Base-by-base conservation (phyloP, 2,888 invertebrate species). In the Chrysomela aeneicollis region DNA sequence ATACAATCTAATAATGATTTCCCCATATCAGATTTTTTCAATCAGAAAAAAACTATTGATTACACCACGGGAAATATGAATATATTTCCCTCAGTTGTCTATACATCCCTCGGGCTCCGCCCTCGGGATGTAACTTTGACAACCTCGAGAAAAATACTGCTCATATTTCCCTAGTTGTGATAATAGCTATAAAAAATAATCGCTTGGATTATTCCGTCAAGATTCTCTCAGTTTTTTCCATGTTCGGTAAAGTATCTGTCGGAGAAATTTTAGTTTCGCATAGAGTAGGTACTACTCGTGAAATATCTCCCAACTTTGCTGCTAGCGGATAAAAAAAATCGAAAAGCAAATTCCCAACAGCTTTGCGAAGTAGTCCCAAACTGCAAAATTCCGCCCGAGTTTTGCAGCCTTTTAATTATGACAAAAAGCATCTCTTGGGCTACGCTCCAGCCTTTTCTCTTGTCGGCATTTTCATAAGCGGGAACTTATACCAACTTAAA, bases 401-500 rank as follows among this genome's bases (percentile, higher is more conserved):
- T 55, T 55, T 55, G 19, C 42, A 42, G 42, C 42, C 42, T 42
- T 42, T 42, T 42, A 42, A 42, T 42, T 42, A 42, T 42, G 42
- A 42, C 42, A 42, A 42, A 42, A 42, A 15, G 42, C 42, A 42
- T 42, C 42, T 42, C 42, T 42, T 42, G 42, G 42, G 42, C 42
- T 42, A 42, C 35, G 8, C 8, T 53, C 26, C 32, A 32, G 21
- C 32, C 8, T 18, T 53, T 53, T 53, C 35, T 32, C 61, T 61
- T 42, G 26, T 42, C 54, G 55, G 26, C 35, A 17, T 32, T 61
- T 55, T 47, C 54, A 49, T 61, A 58, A 63, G 55, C 61, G 63
- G 57, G 68, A 70, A 65, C 67, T 70, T 67, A 68, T 68, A 70
- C 59, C 64, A 65, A 66, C 64, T 69, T 67, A 67, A 69, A 67